These are phyloP conservation scores for Varanus salvator DNA, from an alignment of 2,113 vertebrate genomes.

Conservation along the genomic window DNA sequence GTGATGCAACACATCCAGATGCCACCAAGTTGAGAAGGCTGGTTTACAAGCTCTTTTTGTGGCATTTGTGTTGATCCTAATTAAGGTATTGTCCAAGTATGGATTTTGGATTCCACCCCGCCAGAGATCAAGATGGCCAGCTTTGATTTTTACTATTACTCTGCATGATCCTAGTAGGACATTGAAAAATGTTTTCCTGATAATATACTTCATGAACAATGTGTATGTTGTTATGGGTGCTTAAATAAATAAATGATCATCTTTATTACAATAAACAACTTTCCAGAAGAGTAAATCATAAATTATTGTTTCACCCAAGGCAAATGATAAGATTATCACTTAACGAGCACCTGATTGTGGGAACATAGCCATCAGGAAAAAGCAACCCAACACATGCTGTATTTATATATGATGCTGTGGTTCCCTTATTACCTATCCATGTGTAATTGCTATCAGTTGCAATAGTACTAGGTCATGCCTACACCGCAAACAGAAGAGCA, in stretches of 20 bases:
- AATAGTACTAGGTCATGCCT: background rate
- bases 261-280: background rate
- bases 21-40: too few relatives aligned
- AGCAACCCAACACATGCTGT: background rate
- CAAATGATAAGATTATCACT: background rate
- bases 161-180: background rate
- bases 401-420: background rate
- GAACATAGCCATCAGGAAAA: background rate
- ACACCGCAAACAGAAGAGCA: background rate
- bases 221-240: background rate
- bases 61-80: too few relatives aligned
- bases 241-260: background rate
- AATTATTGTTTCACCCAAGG: background rate
- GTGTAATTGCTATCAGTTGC: background rate
- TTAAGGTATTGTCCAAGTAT: too few relatives aligned
- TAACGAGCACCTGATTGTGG: background rate
- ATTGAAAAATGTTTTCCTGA: background rate
- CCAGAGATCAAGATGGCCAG: too few relatives aligned
- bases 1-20: too few relatives aligned
- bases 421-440: background rate
- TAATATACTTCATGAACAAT: background rate
- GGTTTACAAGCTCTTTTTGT: too few relatives aligned
- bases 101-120: too few relatives aligned
- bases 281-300: constrained; percentile 11
- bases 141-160: background rate